Evolutionary conservation across 1,140 invertebrate genomes (phyloP), one percentile per base, ranked within the genome.

Genomic region (Drosophila arizonae): DNA sequence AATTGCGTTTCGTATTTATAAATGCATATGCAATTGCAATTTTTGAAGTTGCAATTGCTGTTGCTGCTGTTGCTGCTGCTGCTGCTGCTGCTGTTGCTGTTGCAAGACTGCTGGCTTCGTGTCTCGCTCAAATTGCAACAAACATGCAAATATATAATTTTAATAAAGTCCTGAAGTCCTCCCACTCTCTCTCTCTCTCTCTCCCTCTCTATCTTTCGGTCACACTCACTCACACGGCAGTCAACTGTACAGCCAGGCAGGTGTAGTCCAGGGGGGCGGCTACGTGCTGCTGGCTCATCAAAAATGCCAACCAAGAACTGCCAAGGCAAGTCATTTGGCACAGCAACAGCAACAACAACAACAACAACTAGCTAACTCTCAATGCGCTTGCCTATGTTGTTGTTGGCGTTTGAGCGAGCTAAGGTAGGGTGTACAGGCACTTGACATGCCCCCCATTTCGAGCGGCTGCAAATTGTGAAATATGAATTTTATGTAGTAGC

Each of bases 111-210:
- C 28, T 30, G 28, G 64, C 73, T 71, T 58, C 68, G 64, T 77
- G 65, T 64, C 60, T 64, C 65, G 60, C 66, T 72, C 63, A 77
- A 87, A 88, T 88, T 82, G 73, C 79, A 88, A 79, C 84, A 82
- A 87, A 88, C 77, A 87, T 87, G 84, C 84, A 87, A 87, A 87
- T 84, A 88, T 88, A 88, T 79, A 80, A 88, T 87, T 87, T 88
- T 87, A 87, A 87, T 87, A 87, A 79, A 71, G 69, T 87, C 64
- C 64, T 55, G 33, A 48, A 84, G 65, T 24, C 21, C 50, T 17
- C 15, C n/a, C 43, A 46, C 43, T 6, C n/a, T 43, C 43, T 6
- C 43, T 6, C 43, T 1, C 43, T 15, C 43, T 6, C n/a, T 17
- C 43, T 5, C 43, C 6, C 43, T 4, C 13, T 15, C 13, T 5